These are phyloP conservation scores for Paracyclopina nana DNA, from an alignment of 1,140 invertebrate species.

Conservation along the genomic window DNA sequence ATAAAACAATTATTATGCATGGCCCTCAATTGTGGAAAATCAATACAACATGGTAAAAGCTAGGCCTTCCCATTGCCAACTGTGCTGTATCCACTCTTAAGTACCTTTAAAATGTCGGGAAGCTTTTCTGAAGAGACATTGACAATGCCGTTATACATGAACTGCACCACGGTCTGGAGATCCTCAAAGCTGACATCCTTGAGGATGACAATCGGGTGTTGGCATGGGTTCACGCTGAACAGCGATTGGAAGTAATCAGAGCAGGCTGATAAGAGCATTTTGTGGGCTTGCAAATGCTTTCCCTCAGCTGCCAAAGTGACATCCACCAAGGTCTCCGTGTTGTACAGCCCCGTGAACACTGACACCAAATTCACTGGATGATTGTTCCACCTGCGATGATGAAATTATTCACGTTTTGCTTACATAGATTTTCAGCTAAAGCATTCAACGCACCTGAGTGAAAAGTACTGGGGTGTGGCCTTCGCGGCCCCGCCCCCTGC, in stretches of 20 bases:
- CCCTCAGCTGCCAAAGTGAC: constrained; percentile 69
- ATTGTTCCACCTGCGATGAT: constrained; percentile 16
- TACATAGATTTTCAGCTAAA: too few relatives aligned
- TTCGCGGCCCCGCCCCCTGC: too few relatives aligned
- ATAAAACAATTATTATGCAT: too few relatives aligned
- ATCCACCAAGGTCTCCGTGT: constrained; percentile 59
- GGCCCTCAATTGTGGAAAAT: too few relatives aligned
- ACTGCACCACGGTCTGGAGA: constrained; percentile 54
- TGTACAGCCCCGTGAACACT: constrained; percentile 46
- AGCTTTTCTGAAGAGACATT: constrained; percentile 27
- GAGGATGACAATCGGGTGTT: constrained; percentile 66
- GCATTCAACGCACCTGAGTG: too few relatives aligned
- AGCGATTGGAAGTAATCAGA: constrained; percentile 4
- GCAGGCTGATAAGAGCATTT: constrained; percentile 23
- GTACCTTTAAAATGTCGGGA: constrained; percentile 20
- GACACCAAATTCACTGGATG: constrained; percentile 12
- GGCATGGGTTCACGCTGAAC: constrained; percentile 40
- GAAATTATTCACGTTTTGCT: too few relatives aligned
- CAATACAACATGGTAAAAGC: too few relatives aligned
- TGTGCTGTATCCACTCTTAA: neutral
- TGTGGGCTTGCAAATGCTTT: constrained; percentile 57
- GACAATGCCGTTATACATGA: constrained; percentile 48
- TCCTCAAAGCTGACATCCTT: constrained; percentile 60
- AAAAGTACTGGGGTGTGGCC: too few relatives aligned
- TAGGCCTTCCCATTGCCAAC: too few relatives aligned